Evolutionary conservation across 2,797 vertebrate genomes (phyloP), one percentile per base, ranked within the genome.

Genomic region (Phataginus tetradactyla): DNA sequence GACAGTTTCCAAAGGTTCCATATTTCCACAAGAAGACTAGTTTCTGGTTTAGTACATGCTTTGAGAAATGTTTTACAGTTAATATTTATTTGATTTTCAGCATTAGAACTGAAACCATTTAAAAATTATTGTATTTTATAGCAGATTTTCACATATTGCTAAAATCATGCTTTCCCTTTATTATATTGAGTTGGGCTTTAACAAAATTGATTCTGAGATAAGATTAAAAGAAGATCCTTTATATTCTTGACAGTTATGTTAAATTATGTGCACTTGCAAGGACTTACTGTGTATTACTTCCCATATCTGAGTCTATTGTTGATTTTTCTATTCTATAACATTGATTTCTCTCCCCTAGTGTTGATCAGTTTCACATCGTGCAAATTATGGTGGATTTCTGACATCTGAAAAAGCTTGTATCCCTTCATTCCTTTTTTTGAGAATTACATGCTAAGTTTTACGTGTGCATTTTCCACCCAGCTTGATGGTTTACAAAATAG

Each of bases 191-290:
- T 66, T 72, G 13, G 5, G 21, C 17, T 91, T 81, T 83, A 90
- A 86, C 6, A 81, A 78, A 21, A 77, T 39, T 55, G 55, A 94
- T 77, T 91, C 21, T 92, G 45, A 81, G 20, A 74, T 72, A 66
- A 59, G 23, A 86, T 92, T 86, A 94, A 93, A 80, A 69, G 6
- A 59, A 61, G 14, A 49, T 75, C 29, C 29, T 71, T 92, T 91
- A 25, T 64, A 39, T 80, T 57, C 32, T 80, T 88, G 11, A 80
- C 17, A 57, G 13, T 51, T 85, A 87, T 72, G 27, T 91, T 84
- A 88, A 77, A 25, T 75, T 79, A 63, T 25, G 1, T 18, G 1
- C 4, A 80, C 20, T 80, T 88, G 7, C 59, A 69, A 91, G 88
- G 23, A 91, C 9, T 69, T 90, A 81, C 18, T 66, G 25, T 77